These are phyloP conservation scores for Lasioglossum oenotherae DNA, from an alignment of 2,888 invertebrate genomes.

Conservation along the genomic window DNA sequence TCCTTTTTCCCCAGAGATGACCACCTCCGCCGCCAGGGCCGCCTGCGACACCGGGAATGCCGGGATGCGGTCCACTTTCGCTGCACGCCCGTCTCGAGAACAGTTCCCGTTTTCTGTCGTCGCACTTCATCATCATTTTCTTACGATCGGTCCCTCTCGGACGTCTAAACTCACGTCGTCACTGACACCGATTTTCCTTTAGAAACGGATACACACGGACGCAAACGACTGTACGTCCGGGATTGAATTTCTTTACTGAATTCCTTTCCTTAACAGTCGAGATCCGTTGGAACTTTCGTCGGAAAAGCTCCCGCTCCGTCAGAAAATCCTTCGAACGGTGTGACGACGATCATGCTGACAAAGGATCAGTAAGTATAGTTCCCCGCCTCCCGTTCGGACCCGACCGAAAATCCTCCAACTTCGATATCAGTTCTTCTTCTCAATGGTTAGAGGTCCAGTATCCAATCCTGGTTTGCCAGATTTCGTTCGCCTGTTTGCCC, in stretches of 20 bases:
- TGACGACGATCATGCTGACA: conserved; percentile 21
- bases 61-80: conserved; percentile 90
- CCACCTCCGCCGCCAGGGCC: conserved; percentile 79
- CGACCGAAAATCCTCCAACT: background rate
- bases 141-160: background rate
- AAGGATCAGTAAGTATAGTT: background rate
- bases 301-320: background rate
- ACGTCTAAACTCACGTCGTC: background rate
- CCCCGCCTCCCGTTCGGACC: background rate
- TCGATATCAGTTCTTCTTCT: background rate
- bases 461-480: background rate
- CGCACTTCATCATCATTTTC: conserved; percentile 80
- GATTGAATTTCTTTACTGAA: conserved; percentile 6
- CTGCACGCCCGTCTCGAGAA: conserved; percentile 87
- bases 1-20: conserved; percentile 88
- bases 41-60: conserved; percentile 82
- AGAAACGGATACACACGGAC: background rate
- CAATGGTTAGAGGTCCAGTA: background rate
- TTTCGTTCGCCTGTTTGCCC: background rate
- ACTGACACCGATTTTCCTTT: background rate
- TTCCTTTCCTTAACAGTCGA: background rate
- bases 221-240: background rate
- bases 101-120: conserved; percentile 80
- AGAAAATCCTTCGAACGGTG: background rate
- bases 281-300: background rate